These are phyloP conservation scores for Polia nebulosa DNA, from an alignment of 2,888 invertebrate genomes.

Conservation along the genomic window DNA sequence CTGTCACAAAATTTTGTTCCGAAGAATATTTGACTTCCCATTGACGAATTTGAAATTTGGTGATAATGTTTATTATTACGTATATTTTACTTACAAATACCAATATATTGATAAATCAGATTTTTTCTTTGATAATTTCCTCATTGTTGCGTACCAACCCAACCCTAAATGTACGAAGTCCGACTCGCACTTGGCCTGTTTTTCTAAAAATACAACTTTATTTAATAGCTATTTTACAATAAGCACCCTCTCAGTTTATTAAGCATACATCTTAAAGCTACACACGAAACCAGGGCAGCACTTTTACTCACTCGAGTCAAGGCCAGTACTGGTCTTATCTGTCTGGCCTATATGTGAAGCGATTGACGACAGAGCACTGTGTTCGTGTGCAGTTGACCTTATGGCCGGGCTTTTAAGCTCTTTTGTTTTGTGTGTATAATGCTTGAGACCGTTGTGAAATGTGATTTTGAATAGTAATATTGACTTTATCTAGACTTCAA, in stretches of 20 bases:
- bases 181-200: no score
- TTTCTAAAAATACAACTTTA: no score
- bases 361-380: slow-evolving; percentile 47
- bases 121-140: no score
- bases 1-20: no score
- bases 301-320: slow-evolving; percentile 58
- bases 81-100: no score
- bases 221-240: no score
- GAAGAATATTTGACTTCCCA: no score
- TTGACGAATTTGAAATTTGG: no score
- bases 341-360: slow-evolving; percentile 54
- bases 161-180: no score
- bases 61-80: no score
- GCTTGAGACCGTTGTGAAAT: not conserved
- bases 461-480: not conserved
- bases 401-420: slow-evolving; percentile 36
- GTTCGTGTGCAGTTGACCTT: slow-evolving; percentile 47
- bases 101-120: no score
- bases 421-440: slow-evolving; percentile 4
- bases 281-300: slow-evolving; percentile 43
- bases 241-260: not conserved
- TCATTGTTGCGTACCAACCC: no score
- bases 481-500: not conserved
- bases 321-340: slow-evolving; percentile 57
- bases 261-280: slow-evolving; percentile 3